Percentiles rank a stretch among this genome's conserved stretches.
Evolutionary conservation across 1,140 invertebrate species (phyloP).

Genomic region (Tetramorium parvispinum): DNA sequence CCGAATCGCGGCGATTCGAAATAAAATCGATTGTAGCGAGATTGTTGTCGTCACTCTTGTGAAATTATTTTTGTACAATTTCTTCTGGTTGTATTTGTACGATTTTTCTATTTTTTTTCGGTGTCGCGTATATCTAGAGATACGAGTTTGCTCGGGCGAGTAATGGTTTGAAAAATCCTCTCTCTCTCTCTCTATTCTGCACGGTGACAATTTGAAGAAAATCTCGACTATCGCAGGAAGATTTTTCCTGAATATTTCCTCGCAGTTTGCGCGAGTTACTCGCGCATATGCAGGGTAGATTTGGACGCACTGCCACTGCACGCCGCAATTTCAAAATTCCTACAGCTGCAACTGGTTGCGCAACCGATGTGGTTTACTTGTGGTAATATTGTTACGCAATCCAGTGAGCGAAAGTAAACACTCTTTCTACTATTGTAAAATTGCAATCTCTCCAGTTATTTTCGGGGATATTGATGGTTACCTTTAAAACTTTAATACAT

Average conservation of each 20-base stretch:
- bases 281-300: constrained; percentile 7
- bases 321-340: constrained; percentile 50
- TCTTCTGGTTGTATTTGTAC: not conserved
- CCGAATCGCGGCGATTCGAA: not conserved
- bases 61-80: not conserved
- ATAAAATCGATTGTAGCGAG: not conserved
- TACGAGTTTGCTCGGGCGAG: constrained; percentile 1
- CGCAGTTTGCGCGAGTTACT: not conserved
- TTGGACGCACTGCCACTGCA: not conserved
- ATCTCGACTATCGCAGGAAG: constrained; percentile 36
- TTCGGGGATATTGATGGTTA: not conserved
- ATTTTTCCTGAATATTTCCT: constrained; percentile 46
- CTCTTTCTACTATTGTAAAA: not conserved
- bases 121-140: constrained; percentile 16
- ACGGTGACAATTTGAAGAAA: constrained; percentile 48
- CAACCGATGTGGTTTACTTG: constrained; percentile 7
- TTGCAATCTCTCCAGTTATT: not conserved
- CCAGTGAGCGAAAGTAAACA: constrained; percentile 6
- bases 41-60: not conserved
- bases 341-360: constrained; percentile 18
- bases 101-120: not conserved
- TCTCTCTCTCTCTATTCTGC: constrained; percentile 17
- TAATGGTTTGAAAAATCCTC: constrained; percentile 22
- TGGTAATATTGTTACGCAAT: constrained; percentile 16
- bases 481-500: not conserved